Evolutionary conservation across 2,797 vertebrate species (phyloP).

Genomic region (Spinus olivaceus): DNA sequence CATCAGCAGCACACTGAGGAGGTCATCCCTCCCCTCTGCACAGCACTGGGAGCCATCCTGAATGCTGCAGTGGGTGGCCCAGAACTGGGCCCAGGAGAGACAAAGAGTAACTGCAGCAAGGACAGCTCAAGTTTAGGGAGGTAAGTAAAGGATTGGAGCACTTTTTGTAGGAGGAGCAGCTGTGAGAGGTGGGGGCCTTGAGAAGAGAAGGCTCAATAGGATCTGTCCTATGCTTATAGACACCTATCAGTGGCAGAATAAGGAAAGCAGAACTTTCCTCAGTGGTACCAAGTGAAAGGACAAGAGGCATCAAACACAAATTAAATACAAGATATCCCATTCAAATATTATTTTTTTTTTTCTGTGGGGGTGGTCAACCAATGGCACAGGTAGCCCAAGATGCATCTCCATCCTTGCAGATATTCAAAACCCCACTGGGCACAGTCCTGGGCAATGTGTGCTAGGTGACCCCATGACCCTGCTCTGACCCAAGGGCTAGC

Average conservation of each 20-base stretch:
- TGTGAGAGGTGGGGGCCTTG: background rate
- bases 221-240: background rate
- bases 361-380: background rate
- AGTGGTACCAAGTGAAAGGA: background rate
- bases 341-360: background rate
- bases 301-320: background rate
- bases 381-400: background rate
- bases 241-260: background rate
- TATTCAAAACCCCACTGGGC: background rate
- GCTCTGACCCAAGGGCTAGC: background rate
- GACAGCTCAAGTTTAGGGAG: background rate
- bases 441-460: background rate
- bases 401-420: background rate
- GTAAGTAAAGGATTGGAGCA: background rate
- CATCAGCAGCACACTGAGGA: background rate
- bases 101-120: background rate
- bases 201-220: background rate
- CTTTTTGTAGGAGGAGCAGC: background rate
- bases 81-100: background rate
- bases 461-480: background rate
- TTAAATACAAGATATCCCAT: background rate
- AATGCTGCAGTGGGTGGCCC: background rate
- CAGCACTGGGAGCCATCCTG: background rate
- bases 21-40: background rate
- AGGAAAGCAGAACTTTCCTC: background rate